phyloP scores from a whole-genome alignment of 2,888 invertebrate species.

The Idaea aversata region DNA sequence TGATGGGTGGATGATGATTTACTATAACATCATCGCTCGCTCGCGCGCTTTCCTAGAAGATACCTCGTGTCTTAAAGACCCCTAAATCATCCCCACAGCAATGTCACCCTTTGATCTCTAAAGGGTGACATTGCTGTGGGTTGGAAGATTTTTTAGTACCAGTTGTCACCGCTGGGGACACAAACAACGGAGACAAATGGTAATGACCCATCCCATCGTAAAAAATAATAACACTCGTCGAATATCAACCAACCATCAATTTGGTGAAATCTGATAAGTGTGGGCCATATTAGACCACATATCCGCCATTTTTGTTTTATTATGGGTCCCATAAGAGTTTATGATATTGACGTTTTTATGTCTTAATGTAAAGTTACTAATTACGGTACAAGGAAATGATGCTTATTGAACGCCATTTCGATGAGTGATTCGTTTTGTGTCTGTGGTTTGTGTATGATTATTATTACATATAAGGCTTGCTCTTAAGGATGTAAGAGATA shows the following conservation, averaged over 20 bases:
- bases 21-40: no score
- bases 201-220: neutral
- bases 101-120: no score
- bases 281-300: conserved; percentile 49
- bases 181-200: no score
- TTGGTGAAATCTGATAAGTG: conserved; percentile 26
- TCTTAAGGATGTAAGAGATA: conserved; percentile 61
- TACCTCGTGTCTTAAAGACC: no score
- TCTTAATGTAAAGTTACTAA: conserved; percentile 56
- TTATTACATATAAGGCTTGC: conserved; percentile 50
- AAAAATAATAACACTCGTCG: neutral
- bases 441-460: conserved; percentile 32
- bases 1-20: no score
- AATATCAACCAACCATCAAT: conserved; percentile 23
- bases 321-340: conserved; percentile 46
- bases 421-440: conserved; percentile 26
- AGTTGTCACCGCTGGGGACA: no score
- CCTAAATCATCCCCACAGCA: no score
- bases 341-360: conserved; percentile 49
- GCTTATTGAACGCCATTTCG: conserved; percentile 13
- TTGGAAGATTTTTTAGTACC: no score
- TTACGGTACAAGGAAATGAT: conserved; percentile 23
- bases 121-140: no score
- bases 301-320: conserved; percentile 47
- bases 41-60: no score